Evolutionary conservation across 2,888 invertebrate genomes (phyloP).

Genomic region (Zygogramma bicolorata): DNA sequence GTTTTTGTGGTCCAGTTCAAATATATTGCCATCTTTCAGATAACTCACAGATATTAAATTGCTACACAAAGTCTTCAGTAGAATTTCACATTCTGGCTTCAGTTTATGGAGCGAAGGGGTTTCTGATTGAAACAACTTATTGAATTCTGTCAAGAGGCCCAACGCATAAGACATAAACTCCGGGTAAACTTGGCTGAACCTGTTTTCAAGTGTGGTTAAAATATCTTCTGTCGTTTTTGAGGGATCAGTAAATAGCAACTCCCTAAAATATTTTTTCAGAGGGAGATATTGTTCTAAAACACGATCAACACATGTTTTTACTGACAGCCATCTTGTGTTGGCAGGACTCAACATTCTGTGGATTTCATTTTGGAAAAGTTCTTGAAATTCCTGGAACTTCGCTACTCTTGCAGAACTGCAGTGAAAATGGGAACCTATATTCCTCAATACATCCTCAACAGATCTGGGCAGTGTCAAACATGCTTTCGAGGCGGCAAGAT

Average conservation of each 20-base stretch:
- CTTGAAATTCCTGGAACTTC: conserved; percentile 55
- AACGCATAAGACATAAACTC: conserved; percentile 52
- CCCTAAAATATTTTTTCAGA: conserved; percentile 55
- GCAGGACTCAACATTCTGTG: conserved; percentile 51
- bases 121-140: conserved; percentile 41
- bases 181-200: conserved; percentile 49
- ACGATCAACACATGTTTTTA: conserved; percentile 39
- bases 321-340: conserved; percentile 55
- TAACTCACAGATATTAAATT: conserved; percentile 7
- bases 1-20: conserved; percentile 13
- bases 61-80: conserved; percentile 8
- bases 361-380: conserved; percentile 54
- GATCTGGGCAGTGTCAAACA: background rate
- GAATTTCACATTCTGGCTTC: background rate
- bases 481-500: background rate
- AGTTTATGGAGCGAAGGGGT: background rate
- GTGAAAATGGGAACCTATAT: conserved; percentile 42
- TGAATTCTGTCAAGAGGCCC: conserved; percentile 45
- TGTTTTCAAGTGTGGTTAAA: conserved; percentile 45
- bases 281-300: conserved; percentile 50
- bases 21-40: conserved; percentile 1
- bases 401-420: conserved; percentile 42
- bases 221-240: conserved; percentile 47
- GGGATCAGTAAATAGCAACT: conserved; percentile 50
- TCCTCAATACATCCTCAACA: background rate